phyloP scores from a whole-genome alignment of 2,888 invertebrate species.

The Horisme vitalbata region DNA sequence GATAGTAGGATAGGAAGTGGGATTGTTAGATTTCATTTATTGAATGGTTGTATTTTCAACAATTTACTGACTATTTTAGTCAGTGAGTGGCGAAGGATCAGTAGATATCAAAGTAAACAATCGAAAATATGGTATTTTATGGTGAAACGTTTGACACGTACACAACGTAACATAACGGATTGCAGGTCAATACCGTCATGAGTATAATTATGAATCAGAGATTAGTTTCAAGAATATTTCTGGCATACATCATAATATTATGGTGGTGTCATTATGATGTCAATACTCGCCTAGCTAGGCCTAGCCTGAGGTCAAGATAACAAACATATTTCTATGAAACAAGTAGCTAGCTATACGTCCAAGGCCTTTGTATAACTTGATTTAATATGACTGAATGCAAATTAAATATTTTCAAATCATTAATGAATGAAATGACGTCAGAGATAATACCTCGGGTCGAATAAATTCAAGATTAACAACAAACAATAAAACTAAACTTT shows the following conservation, averaged over 20 bases:
- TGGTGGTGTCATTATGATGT: slow-evolving; percentile 28
- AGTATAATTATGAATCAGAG: slow-evolving; percentile 18
- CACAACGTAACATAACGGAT: slow-evolving; percentile 17
- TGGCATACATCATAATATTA: slow-evolving; percentile 16
- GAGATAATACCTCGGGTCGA: no score
- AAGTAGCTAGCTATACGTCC: no score
- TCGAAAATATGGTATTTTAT: slow-evolving; percentile 7
- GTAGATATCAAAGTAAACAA: slow-evolving; percentile 4
- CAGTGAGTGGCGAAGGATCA: neutral
- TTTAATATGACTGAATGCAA: slow-evolving; percentile 4
- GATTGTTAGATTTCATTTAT: no score
- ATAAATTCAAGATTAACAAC: no score
- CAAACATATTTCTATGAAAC: slow-evolving; percentile 17
- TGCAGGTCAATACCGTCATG: slow-evolving; percentile 15
- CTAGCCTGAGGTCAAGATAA: slow-evolving; percentile 29
- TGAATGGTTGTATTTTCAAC: neutral
- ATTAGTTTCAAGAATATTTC: slow-evolving; percentile 14
- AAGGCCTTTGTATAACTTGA: no score
- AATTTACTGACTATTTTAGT: no score
- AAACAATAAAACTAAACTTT: no score
- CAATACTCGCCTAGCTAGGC: slow-evolving; percentile 16
- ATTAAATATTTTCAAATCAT: slow-evolving; percentile 9
- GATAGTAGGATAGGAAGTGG: no score
- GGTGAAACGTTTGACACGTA: slow-evolving; percentile 20
- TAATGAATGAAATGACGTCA: slow-evolving; percentile 20